These are phyloP conservation scores for Tinamus major DNA, from an alignment of 2,797 vertebrate genomes.

Conservation along the genomic window DNA sequence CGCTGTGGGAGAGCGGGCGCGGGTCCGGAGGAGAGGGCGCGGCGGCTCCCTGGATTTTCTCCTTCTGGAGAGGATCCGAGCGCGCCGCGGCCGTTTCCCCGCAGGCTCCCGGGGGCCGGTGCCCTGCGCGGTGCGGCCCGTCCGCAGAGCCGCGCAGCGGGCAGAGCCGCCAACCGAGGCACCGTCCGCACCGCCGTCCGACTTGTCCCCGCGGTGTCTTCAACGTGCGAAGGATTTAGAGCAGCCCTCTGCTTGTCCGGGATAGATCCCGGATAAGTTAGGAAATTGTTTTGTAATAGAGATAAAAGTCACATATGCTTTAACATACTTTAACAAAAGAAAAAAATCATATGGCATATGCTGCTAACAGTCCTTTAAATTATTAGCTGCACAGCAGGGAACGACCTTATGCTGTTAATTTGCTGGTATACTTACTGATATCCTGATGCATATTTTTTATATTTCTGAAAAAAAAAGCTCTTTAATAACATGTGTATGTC, in stretches of 20 bases:
- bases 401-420: background rate
- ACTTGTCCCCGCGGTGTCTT: background rate
- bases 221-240: background rate
- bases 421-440: background rate
- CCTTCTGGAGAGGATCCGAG: background rate
- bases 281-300: background rate
- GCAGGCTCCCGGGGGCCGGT: too few relatives aligned
- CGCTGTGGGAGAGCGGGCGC: background rate
- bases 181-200: accelerated
- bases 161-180: background rate
- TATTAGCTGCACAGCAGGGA: background rate
- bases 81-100: background rate
- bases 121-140: background rate
- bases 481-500: background rate
- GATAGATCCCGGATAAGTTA: background rate
- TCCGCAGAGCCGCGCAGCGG: background rate
- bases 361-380: background rate
- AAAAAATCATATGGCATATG: background rate
- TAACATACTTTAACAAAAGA: background rate
- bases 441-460: background rate
- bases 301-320: background rate
- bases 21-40: background rate
- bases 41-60: background rate
- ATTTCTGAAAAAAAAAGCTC: background rate
- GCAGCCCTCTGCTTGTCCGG: accelerated